Evolutionary conservation across 1,140 invertebrate genomes (phyloP), one percentile per base, ranked within the genome.

Genomic region (Drosophila yakuba): DNA sequence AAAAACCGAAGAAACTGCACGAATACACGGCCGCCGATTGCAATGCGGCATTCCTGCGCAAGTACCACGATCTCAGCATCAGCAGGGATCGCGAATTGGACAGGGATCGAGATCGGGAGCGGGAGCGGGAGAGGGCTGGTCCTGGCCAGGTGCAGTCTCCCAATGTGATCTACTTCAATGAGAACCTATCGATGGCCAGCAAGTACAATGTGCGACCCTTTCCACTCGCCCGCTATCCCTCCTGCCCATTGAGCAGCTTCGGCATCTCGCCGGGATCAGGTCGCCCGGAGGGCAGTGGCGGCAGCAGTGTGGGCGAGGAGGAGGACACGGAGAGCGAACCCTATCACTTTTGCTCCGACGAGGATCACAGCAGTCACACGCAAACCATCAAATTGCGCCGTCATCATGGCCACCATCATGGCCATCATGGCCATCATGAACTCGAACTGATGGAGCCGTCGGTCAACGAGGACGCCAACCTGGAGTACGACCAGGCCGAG

Each of bases 151-250:
- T n/a, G 54, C 25, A 15, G 25, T 44, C 39, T 38, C 60, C 55
- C 14, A 90, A 89, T 58, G 74, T 92, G 4, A 92, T 92, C 7
- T 91, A 92, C 45, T 92, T 92, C 43, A 92, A 92, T 63, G 91
- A 92, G 57, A 92, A 92, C 60, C 72, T 92, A 4, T 91, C 91
- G 28, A 92, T 92, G 91, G 81, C 91, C 55, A 91, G 91, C 67
- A 91, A 90, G 67, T 90, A 86, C 55, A 79, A 81, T 55, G 76
- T 81, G 2, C 63, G 66, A 0, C 78, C 82, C 59, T 89, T 78
- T 71, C 85, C 78, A 0, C 71, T 86, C 10, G 75, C 75, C 15
- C 88, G 85, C 2, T 91, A 90, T 47, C 78, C 85, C 25, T 89
- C 90, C 4, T 91, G 86, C 48, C 83, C 91, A 1, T 39, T 90